Percentiles rank a stretch among this genome's conserved stretches.
These are phyloP conservation scores for Oscheius myriophilus DNA, from an alignment of 2,888 invertebrate species.

Conservation along the genomic window DNA sequence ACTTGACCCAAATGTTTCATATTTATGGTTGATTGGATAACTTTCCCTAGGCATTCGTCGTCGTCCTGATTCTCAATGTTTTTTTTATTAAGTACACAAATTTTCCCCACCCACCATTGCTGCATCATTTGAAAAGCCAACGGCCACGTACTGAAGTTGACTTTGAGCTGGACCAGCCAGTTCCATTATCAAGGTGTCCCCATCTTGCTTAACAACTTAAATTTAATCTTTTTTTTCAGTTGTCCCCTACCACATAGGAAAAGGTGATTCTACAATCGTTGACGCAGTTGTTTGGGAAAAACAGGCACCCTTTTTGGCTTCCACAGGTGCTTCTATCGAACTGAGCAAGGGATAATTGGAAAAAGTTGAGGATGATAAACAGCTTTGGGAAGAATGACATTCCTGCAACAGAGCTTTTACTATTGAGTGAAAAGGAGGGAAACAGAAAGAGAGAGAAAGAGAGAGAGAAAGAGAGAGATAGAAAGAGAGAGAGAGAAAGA, in stretches of 20 bases:
- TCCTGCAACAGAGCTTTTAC: no score
- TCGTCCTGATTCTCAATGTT: no score
- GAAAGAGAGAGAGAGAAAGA: no score
- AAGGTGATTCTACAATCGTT: slow-evolving; percentile 25
- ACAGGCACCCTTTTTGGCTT: slow-evolving; percentile 29
- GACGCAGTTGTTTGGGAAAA: slow-evolving; percentile 16
- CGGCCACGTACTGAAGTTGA: slow-evolving; percentile 24
- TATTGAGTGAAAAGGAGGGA: no score
- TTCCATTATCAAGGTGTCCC: slow-evolving; percentile 25
- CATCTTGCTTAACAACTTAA: slow-evolving; percentile 20
- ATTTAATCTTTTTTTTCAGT: not conserved
- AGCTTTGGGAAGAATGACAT: no score
- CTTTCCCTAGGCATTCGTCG: no score
- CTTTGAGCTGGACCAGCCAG: not conserved
- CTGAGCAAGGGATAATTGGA: not conserved
- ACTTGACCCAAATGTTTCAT: no score
- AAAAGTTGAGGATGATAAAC: not conserved
- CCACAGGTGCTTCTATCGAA: slow-evolving; percentile 31
- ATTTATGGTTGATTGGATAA: no score
- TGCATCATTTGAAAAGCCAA: slow-evolving; percentile 36
- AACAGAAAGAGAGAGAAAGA: no score
- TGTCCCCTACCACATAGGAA: slow-evolving; percentile 32
- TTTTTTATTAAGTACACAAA: no score
- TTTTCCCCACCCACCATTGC: slow-evolving; percentile 32
- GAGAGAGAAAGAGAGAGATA: no score